Percentiles rank a stretch among this genome's conserved stretches.
Evolutionary conservation across 2,797 vertebrate genomes (phyloP).

Genomic region (Ambastaia sidthimunki): DNA sequence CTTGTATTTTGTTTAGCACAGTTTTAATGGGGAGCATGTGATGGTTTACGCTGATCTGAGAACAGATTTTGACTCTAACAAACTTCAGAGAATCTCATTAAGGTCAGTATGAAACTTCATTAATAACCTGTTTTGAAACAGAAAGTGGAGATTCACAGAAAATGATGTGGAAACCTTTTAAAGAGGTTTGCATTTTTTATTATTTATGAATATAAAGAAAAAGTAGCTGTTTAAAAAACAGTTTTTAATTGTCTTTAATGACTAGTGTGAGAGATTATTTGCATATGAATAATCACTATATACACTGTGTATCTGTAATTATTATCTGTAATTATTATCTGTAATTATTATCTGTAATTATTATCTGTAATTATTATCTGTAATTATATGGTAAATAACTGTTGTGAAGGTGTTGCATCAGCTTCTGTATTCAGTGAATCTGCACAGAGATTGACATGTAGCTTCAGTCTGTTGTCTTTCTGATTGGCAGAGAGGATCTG

Average conservation of each 20-base stretch:
- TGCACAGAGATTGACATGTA: constrained; percentile 24
- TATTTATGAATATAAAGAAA: too few species aligned
- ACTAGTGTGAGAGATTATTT: background rate
- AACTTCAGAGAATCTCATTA: constrained; percentile 1
- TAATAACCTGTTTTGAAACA: too few species aligned
- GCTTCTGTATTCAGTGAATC: background rate
- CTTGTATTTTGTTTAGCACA: constrained; percentile 41
- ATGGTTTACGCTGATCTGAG: constrained; percentile 39
- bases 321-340: background rate
- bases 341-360: background rate
- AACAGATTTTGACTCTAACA: background rate
- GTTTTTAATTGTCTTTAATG: constrained; percentile 8
- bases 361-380: background rate
- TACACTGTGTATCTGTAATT: background rate
- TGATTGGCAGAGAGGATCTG: constrained; percentile 55
- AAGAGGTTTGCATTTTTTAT: too few species aligned
- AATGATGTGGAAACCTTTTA: too few species aligned
- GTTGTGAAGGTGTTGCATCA: background rate
- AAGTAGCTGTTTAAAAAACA: too few species aligned
- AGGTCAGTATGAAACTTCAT: background rate
- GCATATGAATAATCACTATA: background rate
- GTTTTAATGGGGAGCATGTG: constrained; percentile 38
- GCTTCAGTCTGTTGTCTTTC: constrained; percentile 54
- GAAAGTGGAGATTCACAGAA: too few species aligned
- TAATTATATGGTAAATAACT: background rate